phyloP scores from a whole-genome alignment of 2,888 invertebrate species.

The Polia nebulosa region DNA sequence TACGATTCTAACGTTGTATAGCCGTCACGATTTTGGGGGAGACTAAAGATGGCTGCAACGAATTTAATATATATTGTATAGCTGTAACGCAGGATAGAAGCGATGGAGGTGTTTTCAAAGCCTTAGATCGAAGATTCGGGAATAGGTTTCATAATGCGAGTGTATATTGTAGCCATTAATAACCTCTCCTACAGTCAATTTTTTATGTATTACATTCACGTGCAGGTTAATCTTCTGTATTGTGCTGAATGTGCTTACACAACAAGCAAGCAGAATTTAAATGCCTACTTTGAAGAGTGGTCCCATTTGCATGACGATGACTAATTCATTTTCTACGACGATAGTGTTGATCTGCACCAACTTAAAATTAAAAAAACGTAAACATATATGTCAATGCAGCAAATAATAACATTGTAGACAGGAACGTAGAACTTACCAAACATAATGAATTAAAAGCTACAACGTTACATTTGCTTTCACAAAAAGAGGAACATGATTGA shows the following conservation, averaged over 20 bases:
- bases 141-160: conserved; percentile 27
- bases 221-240: conserved; percentile 49
- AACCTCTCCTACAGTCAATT: conserved; percentile 29
- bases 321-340: neutral
- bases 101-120: conserved; percentile 11
- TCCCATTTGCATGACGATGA: conserved; percentile 9
- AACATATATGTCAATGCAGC: conserved; percentile 12
- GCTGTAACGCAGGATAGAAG: conserved; percentile 4
- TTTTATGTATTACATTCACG: conserved; percentile 41
- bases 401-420: conserved; percentile 1
- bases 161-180: conserved; percentile 22
- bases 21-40: conserved; percentile 54
- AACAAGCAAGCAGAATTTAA: conserved; percentile 25
- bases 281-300: conserved; percentile 17
- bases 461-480: conserved; percentile 69
- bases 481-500: conserved; percentile 71
- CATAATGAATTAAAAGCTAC: conserved; percentile 61
- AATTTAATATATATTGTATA: conserved; percentile 38
- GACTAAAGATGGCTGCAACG: conserved; percentile 42
- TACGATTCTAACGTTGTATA: conserved; percentile 72
- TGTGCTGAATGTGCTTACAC: conserved; percentile 37
- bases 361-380: conserved; percentile 14
- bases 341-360: conserved; percentile 6
- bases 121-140: conserved; percentile 6
- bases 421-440: conserved; percentile 12